These are phyloP conservation scores for Eospalax fontanierii DNA, from an alignment of 2,797 vertebrate genomes.

Conservation along the genomic window DNA sequence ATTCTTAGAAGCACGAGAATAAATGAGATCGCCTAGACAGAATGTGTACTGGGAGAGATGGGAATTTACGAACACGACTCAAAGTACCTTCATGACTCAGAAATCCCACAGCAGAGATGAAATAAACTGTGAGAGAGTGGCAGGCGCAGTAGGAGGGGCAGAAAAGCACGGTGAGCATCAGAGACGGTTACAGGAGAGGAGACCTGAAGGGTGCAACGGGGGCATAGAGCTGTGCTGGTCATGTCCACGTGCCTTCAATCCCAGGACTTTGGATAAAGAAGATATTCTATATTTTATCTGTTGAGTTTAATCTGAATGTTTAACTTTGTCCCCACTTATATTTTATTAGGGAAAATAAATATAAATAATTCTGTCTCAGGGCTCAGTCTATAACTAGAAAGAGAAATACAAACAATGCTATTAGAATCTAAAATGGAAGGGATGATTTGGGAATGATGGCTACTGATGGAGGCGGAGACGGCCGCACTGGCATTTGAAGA, in stretches of 20 bases:
- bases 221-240: not conserved
- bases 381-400: not conserved
- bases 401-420: not conserved
- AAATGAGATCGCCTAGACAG: not conserved
- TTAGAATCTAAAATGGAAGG: not conserved
- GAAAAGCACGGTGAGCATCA: not conserved
- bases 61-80: not conserved
- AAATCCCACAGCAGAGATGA: not conserved
- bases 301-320: not conserved
- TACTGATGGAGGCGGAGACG: not conserved
- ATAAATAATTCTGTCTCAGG: not conserved
- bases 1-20: not conserved
- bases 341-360: slow-evolving; percentile 24
- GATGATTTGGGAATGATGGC: not conserved
- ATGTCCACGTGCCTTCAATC: not conserved
- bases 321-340: not conserved
- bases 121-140: not conserved
- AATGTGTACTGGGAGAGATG: not conserved
- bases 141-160: not conserved
- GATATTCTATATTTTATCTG: not conserved
- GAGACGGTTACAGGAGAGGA: not conserved
- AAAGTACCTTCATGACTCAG: not conserved
- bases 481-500: not conserved
- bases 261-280: not conserved
- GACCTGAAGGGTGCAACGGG: too few relatives aligned